Evolutionary conservation across 2,113 vertebrate genomes (phyloP).

Genomic region (Camelus dromedarius): DNA sequence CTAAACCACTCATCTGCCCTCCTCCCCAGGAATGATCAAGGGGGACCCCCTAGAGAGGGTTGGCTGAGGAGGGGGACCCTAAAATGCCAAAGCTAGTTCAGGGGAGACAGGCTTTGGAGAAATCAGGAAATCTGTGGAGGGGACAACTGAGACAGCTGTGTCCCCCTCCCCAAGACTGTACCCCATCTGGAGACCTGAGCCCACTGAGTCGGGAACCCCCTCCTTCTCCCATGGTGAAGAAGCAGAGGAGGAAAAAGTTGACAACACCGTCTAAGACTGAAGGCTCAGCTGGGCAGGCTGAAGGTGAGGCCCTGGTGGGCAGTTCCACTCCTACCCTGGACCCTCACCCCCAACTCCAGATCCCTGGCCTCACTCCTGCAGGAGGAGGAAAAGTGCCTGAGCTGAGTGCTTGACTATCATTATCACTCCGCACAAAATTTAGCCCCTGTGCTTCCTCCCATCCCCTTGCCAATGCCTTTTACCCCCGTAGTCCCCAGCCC

Average conservation of each 20-base stretch:
- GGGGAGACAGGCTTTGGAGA: constrained; percentile 17
- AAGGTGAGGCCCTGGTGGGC: constrained; percentile 89
- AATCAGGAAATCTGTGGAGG: constrained; percentile 49
- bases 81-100: constrained; percentile 52
- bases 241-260: constrained; percentile 96
- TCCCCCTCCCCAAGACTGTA: constrained; percentile 80
- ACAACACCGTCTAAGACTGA: constrained; percentile 95
- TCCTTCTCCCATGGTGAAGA: constrained; percentile 96
- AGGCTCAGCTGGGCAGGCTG: constrained; percentile 92
- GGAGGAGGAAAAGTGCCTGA: constrained; percentile 52
- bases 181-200: constrained; percentile 85
- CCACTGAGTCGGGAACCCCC: constrained; percentile 88
- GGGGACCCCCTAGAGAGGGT: not conserved
- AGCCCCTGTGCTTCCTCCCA: not conserved
- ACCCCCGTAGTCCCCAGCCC: not conserved
- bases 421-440: not conserved
- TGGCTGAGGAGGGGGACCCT: not conserved
- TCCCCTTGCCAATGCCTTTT: not conserved
- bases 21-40: not conserved
- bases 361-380: constrained; percentile 44
- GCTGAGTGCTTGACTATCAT: not conserved
- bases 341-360: not conserved
- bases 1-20: not conserved
- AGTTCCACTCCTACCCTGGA: not conserved
- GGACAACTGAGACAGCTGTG: constrained; percentile 60